Percentiles rank a stretch among this genome's conserved stretches.
Evolutionary conservation across 1,140 invertebrate species (phyloP).

Genomic region (Bradynema listronoti): DNA sequence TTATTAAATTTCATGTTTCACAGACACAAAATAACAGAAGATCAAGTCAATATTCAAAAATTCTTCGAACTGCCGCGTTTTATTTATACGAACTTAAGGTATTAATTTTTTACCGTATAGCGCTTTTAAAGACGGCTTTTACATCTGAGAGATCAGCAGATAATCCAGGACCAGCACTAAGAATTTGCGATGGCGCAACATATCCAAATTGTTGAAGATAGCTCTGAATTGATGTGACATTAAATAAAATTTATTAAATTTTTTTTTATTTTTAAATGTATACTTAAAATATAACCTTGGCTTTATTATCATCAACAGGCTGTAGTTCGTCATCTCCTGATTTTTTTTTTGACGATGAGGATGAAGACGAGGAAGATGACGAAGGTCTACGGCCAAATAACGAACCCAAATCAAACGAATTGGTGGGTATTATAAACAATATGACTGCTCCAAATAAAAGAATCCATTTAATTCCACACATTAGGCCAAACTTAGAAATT

Average conservation of each 20-base stretch:
- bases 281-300: conserved; percentile 32
- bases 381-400: no score
- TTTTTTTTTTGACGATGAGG: no score
- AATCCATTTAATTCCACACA: no score
- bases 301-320: conserved; percentile 47
- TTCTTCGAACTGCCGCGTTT: neutral
- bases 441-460: no score
- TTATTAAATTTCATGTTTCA: neutral
- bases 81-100: neutral
- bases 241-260: conserved; percentile 1
- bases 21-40: neutral
- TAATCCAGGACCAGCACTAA: conserved; percentile 16
- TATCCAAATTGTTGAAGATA: conserved; percentile 55
- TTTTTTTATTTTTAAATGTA: conserved; percentile 1
- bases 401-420: no score
- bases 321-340: conserved; percentile 2
- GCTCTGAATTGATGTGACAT: conserved; percentile 39
- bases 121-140: conserved; percentile 30
- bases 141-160: conserved; percentile 35
- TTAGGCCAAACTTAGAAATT: no score
- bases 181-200: conserved; percentile 38
- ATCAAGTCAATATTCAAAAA: neutral
- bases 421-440: no score
- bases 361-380: no score
- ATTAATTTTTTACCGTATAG: conserved; percentile 19